Conservation (phyloP, 2,888 invertebrate species). For the Ganaspis brasiliensis region DNA sequence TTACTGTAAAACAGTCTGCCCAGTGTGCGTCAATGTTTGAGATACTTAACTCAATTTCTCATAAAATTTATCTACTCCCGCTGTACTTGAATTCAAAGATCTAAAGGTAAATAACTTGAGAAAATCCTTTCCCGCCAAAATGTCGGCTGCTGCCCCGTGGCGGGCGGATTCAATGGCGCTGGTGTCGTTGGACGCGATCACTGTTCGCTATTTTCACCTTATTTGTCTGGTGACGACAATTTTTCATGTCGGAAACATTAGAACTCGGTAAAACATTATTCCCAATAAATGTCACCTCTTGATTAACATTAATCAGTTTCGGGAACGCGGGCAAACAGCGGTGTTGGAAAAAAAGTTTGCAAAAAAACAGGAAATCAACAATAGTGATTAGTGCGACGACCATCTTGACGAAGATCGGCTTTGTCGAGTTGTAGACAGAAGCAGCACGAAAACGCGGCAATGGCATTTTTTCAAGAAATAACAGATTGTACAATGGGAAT, state of each 20-base stretch:
- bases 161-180: conserved; percentile 49
- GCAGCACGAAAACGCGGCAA: conserved; percentile 40
- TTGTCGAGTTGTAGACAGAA: conserved; percentile 34
- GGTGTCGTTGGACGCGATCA: conserved; percentile 54
- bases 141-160: conserved; percentile 50
- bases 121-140: conserved; percentile 54
- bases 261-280: conserved; percentile 36
- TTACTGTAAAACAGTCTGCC: too few species aligned
- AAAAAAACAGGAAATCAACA: conserved; percentile 54
- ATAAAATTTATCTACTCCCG: too few species aligned
- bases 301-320: not conserved
- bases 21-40: too few species aligned
- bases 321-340: not conserved
- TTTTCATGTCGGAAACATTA: conserved; percentile 44
- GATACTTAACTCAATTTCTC: too few species aligned
- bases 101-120: not conserved
- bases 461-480: conserved; percentile 44
- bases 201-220: conserved; percentile 59
- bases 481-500: conserved; percentile 10
- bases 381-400: conserved; percentile 55
- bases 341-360: conserved; percentile 52
- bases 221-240: conserved; percentile 54
- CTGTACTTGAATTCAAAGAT: too few species aligned
- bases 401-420: conserved; percentile 55
- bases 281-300: conserved; percentile 40